Conservation (phyloP, 37 sponge, comb jelly and placozoan species). For the Mnemiopsis leidyi region DNA sequence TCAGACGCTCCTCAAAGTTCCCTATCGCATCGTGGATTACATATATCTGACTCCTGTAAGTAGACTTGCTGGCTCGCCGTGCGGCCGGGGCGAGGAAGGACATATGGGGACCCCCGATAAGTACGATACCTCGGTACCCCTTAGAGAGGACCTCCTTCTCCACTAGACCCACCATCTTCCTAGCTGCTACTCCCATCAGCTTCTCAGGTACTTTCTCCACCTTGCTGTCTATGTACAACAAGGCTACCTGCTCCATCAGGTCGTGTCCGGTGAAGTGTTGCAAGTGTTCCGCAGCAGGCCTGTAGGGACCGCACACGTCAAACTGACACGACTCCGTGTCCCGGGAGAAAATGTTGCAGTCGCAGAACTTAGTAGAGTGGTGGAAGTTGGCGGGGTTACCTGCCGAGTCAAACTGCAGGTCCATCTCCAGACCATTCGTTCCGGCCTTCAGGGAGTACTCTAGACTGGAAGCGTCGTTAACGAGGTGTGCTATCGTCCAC, state of each 20-base stretch:
- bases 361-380: background rate
- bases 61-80: background rate
- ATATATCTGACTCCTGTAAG: background rate
- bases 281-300: background rate
- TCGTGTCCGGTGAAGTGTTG: background rate
- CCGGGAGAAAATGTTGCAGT: background rate
- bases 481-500: background rate
- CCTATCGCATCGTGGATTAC: background rate
- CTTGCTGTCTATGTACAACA: constrained; percentile 32
- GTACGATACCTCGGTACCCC: background rate
- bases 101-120: background rate
- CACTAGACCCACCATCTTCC: background rate
- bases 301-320: background rate
- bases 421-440: background rate
- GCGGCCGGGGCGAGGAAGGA: background rate
- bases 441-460: background rate
- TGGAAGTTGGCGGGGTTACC: background rate
- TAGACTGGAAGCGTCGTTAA: background rate
- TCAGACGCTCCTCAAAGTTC: background rate
- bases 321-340: background rate
- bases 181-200: background rate
- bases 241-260: background rate
- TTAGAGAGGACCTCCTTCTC: background rate
- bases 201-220: background rate
- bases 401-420: background rate